Base-by-base conservation (phyloP, 2,797 vertebrate species). In the Myotis findleyi region DNA sequence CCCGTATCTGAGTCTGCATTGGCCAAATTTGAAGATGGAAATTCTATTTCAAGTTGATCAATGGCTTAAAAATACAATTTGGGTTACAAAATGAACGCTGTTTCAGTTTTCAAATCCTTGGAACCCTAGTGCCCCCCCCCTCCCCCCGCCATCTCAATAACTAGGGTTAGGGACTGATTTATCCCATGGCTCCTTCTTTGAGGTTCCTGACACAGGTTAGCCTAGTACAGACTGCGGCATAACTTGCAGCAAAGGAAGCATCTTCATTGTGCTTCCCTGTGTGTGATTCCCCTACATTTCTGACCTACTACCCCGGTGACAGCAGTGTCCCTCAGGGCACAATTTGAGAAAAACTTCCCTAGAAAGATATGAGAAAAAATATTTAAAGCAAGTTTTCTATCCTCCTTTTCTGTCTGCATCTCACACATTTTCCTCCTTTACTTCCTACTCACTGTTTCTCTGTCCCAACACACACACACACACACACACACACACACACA, bases 31-130 rank as follows among this genome's bases (percentile, higher is more conserved):
- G 51, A 86, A 90, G 33, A 7, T 66, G 38, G 44, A 93, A 59
- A 75, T 47, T 5, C 23, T 64, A 51, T 53, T 81, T 93, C 25
- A 82, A 81, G 13, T 73, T 47, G 55, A 81, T 53, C 18, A 49
- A 72, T 23, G 20, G 21, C 36, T 92, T 82, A 25, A 92, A 93
- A 89, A 95, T 49, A 27, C 30, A 72, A 51, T 77, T 94, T 82
- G 27, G 27, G 11, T 69, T 81, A 72, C 89, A 80, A 82, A 68
- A 3, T 53, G 16, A 87, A 77, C 59, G 5, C 3, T 4, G 9
- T 21, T 68, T 77, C 10, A n/a, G 88, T 77, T 71, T n/a, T 25
- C 55, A 85, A 75, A 49, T 80, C 14, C 17, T 59, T 68, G 30
- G 41, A 36, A 33, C 5, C 23, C 17, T 25, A 21, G 18, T 27